Evolutionary conservation across 2,113 vertebrate species (phyloP).

Genomic region (Engystomops pustulosus): DNA sequence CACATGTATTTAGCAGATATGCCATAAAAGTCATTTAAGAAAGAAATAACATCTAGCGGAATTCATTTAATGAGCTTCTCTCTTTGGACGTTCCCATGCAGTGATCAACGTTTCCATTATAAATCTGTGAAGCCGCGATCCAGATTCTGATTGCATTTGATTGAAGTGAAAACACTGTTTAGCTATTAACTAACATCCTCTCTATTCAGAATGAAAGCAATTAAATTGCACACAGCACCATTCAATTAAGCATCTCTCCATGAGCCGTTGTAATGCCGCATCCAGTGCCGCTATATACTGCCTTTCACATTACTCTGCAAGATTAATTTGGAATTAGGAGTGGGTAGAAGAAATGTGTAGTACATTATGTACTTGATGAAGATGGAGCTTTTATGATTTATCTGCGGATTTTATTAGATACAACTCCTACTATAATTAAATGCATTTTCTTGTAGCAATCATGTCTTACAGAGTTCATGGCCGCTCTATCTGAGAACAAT

Average conservation of each 20-base stretch:
- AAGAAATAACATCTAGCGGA: neutral
- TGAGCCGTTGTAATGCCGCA: slow-evolving; percentile 30
- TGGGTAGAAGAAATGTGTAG: slow-evolving; percentile 14
- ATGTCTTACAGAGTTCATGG: neutral
- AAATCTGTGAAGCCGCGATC: slow-evolving; percentile 1
- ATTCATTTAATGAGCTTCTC: neutral
- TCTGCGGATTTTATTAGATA: slow-evolving; percentile 10
- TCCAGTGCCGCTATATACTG: neutral
- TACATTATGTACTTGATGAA: slow-evolving; percentile 42
- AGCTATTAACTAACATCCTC: slow-evolving; percentile 19
- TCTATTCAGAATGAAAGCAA: slow-evolving; percentile 9
- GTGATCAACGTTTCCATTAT: neutral
- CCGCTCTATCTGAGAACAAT: too few relatives aligned
- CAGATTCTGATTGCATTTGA: slow-evolving; percentile 17
- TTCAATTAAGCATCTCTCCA: slow-evolving; percentile 43
- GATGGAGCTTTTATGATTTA: slow-evolving; percentile 46
- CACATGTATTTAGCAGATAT: neutral
- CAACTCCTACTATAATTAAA: slow-evolving; percentile 22
- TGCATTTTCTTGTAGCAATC: neutral
- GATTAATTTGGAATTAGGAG: slow-evolving; percentile 39
- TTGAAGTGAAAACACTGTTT: neutral
- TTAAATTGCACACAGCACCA: slow-evolving; percentile 48
- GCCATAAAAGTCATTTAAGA: neutral
- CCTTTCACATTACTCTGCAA: slow-evolving; percentile 39
- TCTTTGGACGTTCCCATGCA: neutral